Conservation (phyloP, 2,113 vertebrate species). For the Chinchilla lanigera region DNA sequence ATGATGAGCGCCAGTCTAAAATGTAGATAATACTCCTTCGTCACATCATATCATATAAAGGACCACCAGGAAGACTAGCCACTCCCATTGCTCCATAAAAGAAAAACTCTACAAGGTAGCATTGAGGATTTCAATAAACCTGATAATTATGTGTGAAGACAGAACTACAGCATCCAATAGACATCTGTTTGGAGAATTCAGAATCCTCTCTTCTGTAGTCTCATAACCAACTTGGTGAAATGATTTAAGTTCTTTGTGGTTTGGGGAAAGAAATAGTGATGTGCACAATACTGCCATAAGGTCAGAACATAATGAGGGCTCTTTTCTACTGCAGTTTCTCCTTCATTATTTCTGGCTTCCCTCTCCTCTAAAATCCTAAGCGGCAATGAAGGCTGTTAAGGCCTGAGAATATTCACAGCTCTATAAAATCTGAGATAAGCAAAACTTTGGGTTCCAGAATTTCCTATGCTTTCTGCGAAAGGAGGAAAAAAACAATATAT, state of each 20-base stretch:
- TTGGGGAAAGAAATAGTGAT: background rate
- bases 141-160: background rate
- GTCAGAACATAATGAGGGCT: background rate
- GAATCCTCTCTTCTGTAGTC: background rate
- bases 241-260: background rate
- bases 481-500: background rate
- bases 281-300: background rate
- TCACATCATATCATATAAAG: background rate
- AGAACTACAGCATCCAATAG: background rate
- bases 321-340: background rate
- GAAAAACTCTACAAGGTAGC: background rate
- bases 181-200: background rate
- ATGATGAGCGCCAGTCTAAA: background rate
- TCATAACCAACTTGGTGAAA: background rate
- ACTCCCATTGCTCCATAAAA: background rate
- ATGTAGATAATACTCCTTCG: background rate
- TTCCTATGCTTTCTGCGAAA: background rate
- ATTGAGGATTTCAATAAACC: background rate
- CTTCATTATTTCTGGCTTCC: background rate
- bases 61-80: background rate
- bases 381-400: background rate
- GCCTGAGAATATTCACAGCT: background rate
- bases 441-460: background rate
- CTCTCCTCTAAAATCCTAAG: background rate
- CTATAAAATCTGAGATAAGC: background rate